Base-by-base conservation (phyloP, 2,888 invertebrate genomes). In the Patella ulyssiponensis region DNA sequence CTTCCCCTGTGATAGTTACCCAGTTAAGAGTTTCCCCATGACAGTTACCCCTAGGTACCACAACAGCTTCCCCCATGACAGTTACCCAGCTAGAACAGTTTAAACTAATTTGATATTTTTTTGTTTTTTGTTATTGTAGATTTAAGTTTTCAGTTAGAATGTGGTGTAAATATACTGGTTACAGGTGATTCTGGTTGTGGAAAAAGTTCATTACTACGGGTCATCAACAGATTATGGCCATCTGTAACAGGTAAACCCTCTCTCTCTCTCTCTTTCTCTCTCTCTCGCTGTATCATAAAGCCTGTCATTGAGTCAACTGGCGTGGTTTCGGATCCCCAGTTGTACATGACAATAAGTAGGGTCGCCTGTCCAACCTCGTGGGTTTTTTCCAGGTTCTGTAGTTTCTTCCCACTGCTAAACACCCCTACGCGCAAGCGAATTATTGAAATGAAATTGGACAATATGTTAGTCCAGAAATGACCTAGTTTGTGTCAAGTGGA, bases 161-260 rank as follows among this genome's bases (percentile, higher is more conserved):
- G 89, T 56, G 92, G 92, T 2, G 87, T 90, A 54, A 93, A 93
- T 80, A 82, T 99, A 72, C 93, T 99, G 69, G 97, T 99, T 83
- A 98, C 98, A 1, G 94, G 99, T 0, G 98, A 98, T 17, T 98
- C 98, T 90, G 98, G 99, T 15, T 97, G 97, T 91, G 98, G 98
- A 4, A 98, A 98, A 91, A 96, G 95, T 71, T 95, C 95, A 0
- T 92, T 99, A 84, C 96, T 99, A 92, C 94, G 99, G 75, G 96
- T 98, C 82, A 93, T 99, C 75, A 96, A 96, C 72, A 98, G 98
- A 0, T 93, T 99, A 33, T 99, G 99, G 99, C 97, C 97, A 0
- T 95, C 96, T 71, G 83, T 84, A 11, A 84, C 86, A 79, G 91
- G 91, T 88, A 78, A 7, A 44, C 0, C 0, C 33, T 11, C 27